These are phyloP conservation scores for Caranx ignobilis DNA, from an alignment of 2,113 vertebrate genomes.

Conservation along the genomic window DNA sequence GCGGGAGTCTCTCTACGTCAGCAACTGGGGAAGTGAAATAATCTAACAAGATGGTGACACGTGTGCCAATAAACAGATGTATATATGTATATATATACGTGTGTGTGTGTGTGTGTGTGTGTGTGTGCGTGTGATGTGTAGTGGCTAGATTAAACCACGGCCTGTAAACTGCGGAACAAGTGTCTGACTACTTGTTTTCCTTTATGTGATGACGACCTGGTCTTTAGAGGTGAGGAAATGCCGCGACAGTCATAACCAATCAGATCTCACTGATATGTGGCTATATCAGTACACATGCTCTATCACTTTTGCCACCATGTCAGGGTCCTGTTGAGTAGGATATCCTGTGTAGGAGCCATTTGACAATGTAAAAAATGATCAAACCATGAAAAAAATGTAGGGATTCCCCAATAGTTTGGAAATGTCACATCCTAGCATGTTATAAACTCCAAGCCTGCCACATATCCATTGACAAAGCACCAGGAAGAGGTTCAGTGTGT, in stretches of 20 bases:
- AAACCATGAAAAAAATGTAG: constrained; percentile 27
- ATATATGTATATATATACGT: too few species aligned
- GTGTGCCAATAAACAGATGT: background rate
- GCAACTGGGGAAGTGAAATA: background rate
- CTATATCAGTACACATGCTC: constrained; percentile 17
- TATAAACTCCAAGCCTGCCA: constrained; percentile 43
- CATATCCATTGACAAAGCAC: constrained; percentile 18
- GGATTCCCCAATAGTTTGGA: constrained; percentile 64
- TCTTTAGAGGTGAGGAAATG: constrained; percentile 65
- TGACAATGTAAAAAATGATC: constrained; percentile 20
- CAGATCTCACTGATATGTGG: constrained; percentile 71
- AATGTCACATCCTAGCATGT: constrained; percentile 45
- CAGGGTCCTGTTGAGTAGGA: constrained; percentile 48
- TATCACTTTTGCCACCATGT: constrained; percentile 56
- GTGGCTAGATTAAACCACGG: background rate
- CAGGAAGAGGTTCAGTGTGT: background rate
- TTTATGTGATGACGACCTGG: constrained; percentile 15
- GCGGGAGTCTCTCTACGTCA: too few species aligned
- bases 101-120: too few species aligned
- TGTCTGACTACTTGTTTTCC: constrained; percentile 32
- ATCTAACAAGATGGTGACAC: background rate
- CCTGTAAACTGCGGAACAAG: background rate
- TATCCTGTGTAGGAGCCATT: constrained; percentile 49
- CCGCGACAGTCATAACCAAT: constrained; percentile 64
- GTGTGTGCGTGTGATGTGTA: background rate